Conservation (phyloP, 2,797 vertebrate species). For the Selene dorsalis region DNA sequence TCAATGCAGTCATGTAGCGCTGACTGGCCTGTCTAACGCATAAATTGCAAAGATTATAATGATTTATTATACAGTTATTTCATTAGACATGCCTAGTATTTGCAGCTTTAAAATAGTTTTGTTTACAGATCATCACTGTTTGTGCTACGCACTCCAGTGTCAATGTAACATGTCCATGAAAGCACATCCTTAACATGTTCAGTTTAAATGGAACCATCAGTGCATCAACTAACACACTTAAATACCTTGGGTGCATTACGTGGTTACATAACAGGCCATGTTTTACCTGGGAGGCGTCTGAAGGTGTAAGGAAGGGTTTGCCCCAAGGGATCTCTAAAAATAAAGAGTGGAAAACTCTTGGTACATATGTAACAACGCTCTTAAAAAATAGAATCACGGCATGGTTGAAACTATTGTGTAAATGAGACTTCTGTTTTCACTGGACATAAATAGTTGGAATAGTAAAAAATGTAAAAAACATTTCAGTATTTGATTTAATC, state of each 20-base stretch:
- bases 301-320: background rate
- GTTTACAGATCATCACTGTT: background rate
- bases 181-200: background rate
- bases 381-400: background rate
- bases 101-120: background rate
- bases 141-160: background rate
- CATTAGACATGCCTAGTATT: background rate
- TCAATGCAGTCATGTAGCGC: background rate
- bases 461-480: background rate
- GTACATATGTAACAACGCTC: background rate
- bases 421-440: background rate
- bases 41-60: background rate
- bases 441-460: background rate
- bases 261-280: slow-evolving; percentile 1
- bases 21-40: background rate
- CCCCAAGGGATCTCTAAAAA: background rate
- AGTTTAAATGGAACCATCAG: background rate
- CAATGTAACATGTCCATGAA: background rate
- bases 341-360: background rate
- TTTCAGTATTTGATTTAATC: background rate
- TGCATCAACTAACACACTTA: background rate
- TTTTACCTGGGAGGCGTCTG: slow-evolving; percentile 10
- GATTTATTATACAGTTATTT: background rate
- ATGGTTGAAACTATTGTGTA: background rate
- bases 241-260: background rate